Conservation (phyloP, 2,888 invertebrate species). For the Sinopyrophorus schimmeli region DNA sequence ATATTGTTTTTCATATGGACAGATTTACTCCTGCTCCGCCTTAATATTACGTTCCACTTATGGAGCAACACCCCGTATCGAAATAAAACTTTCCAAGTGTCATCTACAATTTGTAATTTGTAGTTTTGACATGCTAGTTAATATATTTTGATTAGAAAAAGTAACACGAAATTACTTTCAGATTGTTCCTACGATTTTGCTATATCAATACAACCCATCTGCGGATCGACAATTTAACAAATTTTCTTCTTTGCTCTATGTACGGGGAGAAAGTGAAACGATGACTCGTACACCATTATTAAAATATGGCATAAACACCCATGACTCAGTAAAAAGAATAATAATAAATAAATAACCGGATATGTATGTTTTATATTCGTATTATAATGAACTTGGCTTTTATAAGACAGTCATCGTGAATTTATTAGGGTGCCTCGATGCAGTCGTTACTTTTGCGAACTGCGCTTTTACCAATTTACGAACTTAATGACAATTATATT, state of each 20-base stretch:
- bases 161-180: slow-evolving; percentile 17
- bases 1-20: too few relatives aligned
- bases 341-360: too few relatives aligned
- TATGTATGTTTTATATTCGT: slow-evolving; percentile 22
- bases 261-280: slow-evolving; percentile 28
- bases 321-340: slow-evolving; percentile 23
- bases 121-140: slow-evolving; percentile 9
- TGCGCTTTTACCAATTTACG: background rate
- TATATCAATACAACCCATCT: slow-evolving; percentile 12
- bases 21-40: too few relatives aligned
- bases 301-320: slow-evolving; percentile 22
- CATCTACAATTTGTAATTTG: slow-evolving; percentile 4
- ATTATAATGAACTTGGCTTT: slow-evolving; percentile 18
- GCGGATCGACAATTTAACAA: slow-evolving; percentile 18
- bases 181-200: slow-evolving; percentile 18
- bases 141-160: slow-evolving; percentile 14
- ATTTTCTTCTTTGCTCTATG: slow-evolving; percentile 17
- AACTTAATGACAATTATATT: too few relatives aligned
- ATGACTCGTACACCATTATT: slow-evolving; percentile 14
- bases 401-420: slow-evolving; percentile 19
- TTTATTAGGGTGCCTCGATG: slow-evolving; percentile 14
- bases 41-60: slow-evolving; percentile 10
- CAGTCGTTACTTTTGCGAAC: slow-evolving; percentile 5
- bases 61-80: slow-evolving; percentile 3
- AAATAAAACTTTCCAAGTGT: slow-evolving; percentile 7